Percentiles rank a stretch among this genome's conserved stretches.
Conservation (phyloP, 2,113 vertebrate species). For the Anas platyrhynchos region DNA sequence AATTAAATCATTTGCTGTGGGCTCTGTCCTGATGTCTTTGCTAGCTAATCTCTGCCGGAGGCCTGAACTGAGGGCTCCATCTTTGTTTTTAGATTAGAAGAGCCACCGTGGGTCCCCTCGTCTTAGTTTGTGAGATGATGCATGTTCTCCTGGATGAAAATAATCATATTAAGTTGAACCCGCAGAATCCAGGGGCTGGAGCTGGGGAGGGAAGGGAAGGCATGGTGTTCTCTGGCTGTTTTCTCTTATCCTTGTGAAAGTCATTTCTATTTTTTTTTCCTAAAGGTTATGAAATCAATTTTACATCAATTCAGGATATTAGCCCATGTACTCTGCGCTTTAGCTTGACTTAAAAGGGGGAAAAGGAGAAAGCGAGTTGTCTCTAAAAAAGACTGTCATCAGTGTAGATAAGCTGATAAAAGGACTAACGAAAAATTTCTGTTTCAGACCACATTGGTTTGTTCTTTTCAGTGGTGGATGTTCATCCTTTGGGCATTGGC, state of each 20-base stretch:
- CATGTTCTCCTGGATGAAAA: background rate
- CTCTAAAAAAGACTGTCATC: background rate
- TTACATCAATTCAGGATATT: background rate
- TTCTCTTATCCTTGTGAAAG: background rate
- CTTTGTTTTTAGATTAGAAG: background rate
- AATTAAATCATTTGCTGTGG: background rate
- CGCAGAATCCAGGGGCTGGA: background rate
- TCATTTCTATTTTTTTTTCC: background rate
- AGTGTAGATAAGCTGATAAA: background rate
- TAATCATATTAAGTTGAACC: background rate
- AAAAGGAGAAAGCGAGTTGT: background rate
- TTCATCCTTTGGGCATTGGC: background rate
- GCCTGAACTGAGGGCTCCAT: background rate
- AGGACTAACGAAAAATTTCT: background rate
- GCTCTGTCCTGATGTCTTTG: background rate
- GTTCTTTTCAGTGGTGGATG: background rate
- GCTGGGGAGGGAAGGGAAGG: background rate
- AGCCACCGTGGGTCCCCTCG: accelerated
- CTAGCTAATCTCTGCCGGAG: background rate
- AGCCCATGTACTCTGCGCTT: background rate
- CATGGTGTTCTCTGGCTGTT: background rate
- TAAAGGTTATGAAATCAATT: constrained; percentile 10
- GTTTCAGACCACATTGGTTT: background rate
- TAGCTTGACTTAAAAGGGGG: background rate
- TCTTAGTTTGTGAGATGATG: accelerated